Percentiles rank a stretch among this genome's conserved stretches.
Evolutionary conservation across 2,797 vertebrate genomes (phyloP).

Genomic region (Arnoldichthys spilopterus): DNA sequence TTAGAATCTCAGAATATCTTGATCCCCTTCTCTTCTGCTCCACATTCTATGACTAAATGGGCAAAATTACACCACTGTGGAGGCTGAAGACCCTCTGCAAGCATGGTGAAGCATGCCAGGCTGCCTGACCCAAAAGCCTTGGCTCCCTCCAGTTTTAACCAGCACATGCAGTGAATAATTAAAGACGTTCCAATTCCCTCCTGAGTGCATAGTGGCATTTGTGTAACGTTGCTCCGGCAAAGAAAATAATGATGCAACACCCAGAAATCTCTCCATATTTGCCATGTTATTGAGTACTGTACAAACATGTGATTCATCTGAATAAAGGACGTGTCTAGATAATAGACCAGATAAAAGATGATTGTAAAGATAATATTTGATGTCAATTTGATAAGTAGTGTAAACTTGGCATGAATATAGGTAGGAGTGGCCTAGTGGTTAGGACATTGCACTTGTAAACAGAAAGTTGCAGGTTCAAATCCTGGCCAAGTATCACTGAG

Average conservation of each 20-base stretch:
- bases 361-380: conserved; percentile 12
- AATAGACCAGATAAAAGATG: no score
- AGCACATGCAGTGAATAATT: conserved; percentile 42
- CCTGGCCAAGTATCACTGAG: no score
- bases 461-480: no score
- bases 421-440: no score
- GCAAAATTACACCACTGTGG: conserved; percentile 5
- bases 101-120: not conserved
- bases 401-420: not conserved
- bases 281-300: conserved; percentile 17
- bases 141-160: conserved; percentile 31
- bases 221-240: conserved; percentile 17
- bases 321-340: not conserved
- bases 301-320: conserved; percentile 28
- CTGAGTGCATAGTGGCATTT: conserved; percentile 19
- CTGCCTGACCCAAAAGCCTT: conserved; percentile 33
- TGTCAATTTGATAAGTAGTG: not conserved
- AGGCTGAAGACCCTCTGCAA: not conserved
- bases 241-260: conserved; percentile 54
- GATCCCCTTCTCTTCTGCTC: conserved; percentile 1
- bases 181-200: conserved; percentile 28
- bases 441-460: no score
- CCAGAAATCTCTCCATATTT: conserved; percentile 44
- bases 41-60: conserved; percentile 9
- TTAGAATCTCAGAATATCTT: not conserved